Conservation (phyloP, 2,888 invertebrate genomes). For the Erebia aethiops region DNA sequence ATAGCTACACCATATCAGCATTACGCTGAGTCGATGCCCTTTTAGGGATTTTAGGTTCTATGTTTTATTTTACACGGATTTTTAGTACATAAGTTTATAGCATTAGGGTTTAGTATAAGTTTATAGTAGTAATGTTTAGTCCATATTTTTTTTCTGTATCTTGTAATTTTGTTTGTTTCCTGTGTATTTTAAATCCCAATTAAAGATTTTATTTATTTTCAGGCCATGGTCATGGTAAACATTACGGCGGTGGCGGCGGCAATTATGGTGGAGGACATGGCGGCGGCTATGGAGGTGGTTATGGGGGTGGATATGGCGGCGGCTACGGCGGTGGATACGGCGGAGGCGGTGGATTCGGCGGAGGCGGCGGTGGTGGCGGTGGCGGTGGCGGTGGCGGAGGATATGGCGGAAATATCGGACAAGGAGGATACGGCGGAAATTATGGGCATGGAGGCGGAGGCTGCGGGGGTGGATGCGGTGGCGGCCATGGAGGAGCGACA, state of each 20-base stretch:
- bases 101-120: too few species aligned
- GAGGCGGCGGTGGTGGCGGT: conserved; percentile 44
- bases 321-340: conserved; percentile 35
- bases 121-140: too few species aligned
- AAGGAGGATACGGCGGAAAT: conserved; percentile 35
- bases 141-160: too few species aligned
- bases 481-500: conserved; percentile 43
- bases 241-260: background rate
- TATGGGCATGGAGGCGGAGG: conserved; percentile 42
- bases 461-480: conserved; percentile 39
- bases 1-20: too few species aligned
- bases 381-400: conserved; percentile 45
- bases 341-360: conserved; percentile 38
- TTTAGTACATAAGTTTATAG: too few species aligned
- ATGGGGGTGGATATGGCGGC: conserved; percentile 41
- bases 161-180: too few species aligned
- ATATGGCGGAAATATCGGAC: conserved; percentile 40
- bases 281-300: conserved; percentile 39
- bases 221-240: conserved; percentile 1
- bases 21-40: too few species aligned
- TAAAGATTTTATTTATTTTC: background rate
- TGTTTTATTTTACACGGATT: too few species aligned
- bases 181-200: too few species aligned
- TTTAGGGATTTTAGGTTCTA: too few species aligned
- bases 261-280: background rate